Conservation (phyloP, 2,888 invertebrate species). For the Ormyrus nitidulus region DNA sequence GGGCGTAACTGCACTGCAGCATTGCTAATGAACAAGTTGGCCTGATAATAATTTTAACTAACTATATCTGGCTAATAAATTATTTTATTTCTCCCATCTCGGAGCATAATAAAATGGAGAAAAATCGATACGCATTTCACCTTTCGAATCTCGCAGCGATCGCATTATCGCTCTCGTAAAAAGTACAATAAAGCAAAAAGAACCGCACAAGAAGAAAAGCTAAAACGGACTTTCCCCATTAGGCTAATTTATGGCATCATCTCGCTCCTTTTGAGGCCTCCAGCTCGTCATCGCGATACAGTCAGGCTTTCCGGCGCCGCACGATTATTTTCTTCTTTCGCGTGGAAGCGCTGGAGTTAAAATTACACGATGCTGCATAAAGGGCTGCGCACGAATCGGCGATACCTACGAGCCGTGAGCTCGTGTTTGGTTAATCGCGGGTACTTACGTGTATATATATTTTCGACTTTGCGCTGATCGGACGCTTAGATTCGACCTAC, state of each 20-base stretch:
- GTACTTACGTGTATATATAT: neutral
- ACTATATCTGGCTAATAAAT: no score
- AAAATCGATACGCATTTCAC: no score
- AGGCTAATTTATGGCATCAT: slow-evolving; percentile 19
- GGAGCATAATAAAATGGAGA: no score
- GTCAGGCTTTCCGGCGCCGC: neutral
- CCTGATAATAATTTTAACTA: no score
- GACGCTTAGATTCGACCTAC: neutral
- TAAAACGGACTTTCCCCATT: neutral
- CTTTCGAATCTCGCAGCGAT: no score
- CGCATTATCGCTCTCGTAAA: no score
- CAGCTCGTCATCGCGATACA: slow-evolving; percentile 5
- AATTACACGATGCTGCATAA: slow-evolving; percentile 13
- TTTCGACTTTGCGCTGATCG: neutral
- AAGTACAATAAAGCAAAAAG: no score
- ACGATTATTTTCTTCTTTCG: neutral
- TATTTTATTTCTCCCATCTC: no score
- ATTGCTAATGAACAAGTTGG: no score
- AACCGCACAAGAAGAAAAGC: no score
- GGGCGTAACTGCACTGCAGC: no score
- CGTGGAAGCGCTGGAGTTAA: neutral
- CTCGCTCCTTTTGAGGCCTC: neutral
- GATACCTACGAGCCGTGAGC: neutral
- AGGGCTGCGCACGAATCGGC: neutral
- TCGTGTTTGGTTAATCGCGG: slow-evolving; percentile 17